A percentile compares a stretch with the other conserved stretches of the same genome.
Evolutionary conservation across 1,140 invertebrate genomes (phyloP).

Genomic region (Ptiloglossa arizonensis): DNA sequence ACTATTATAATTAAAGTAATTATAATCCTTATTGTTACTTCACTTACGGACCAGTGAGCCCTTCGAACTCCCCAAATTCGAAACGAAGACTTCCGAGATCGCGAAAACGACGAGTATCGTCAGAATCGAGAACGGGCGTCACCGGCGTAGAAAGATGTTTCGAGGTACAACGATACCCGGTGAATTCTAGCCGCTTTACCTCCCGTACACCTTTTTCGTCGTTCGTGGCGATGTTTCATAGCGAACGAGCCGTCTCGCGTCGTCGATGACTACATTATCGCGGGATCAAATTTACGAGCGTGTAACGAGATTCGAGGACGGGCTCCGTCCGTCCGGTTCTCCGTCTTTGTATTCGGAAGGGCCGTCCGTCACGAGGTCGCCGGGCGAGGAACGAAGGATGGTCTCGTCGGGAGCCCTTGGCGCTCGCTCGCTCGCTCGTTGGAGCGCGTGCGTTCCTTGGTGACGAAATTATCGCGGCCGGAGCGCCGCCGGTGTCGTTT

Average conservation of each 20-base stretch:
- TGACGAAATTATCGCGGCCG: conserved; percentile 52
- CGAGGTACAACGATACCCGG: too few relatives aligned
- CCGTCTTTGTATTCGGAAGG: background rate
- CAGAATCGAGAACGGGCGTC: too few relatives aligned
- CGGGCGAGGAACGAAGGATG: background rate
- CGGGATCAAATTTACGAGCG: conserved; percentile 33
- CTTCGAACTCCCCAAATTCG: too few relatives aligned
- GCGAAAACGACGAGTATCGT: too few relatives aligned
- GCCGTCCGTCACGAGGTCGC: background rate
- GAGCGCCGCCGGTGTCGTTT: conserved; percentile 57
- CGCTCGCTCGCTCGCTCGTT: too few relatives aligned
- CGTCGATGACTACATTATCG: conserved; percentile 38
- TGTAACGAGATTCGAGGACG: conserved; percentile 36
- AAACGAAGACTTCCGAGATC: too few relatives aligned
- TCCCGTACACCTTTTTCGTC: background rate
- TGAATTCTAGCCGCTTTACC: too few relatives aligned
- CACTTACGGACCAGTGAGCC: too few relatives aligned
- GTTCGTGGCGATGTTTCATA: conserved; percentile 5
- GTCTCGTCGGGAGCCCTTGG: background rate
- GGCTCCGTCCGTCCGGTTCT: background rate
- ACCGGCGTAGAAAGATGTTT: too few relatives aligned
- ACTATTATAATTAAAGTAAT: too few relatives aligned
- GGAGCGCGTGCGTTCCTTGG: conserved; percentile 57
- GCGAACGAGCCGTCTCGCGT: conserved; percentile 1
- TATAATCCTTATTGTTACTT: too few relatives aligned